These are phyloP conservation scores for Arctopsyche grandis DNA, from an alignment of 1,140 invertebrate genomes.

Conservation along the genomic window DNA sequence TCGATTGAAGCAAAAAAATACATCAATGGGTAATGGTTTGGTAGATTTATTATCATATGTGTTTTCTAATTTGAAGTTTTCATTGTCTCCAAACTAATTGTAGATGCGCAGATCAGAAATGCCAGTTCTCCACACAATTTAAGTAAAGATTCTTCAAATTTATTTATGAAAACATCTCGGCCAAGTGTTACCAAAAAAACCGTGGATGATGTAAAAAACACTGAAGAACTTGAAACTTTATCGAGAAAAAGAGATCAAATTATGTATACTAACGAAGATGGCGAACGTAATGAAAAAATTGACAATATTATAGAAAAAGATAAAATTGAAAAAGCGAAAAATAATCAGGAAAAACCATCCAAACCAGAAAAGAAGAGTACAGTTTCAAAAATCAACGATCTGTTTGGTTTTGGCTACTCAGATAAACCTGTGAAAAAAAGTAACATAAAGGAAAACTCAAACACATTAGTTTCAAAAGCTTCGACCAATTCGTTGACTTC, in stretches of 20 bases:
- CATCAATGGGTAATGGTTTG: conserved; percentile 43
- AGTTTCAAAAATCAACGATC: conserved; percentile 20
- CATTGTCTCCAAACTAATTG: too few species aligned
- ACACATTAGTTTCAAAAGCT: too few species aligned
- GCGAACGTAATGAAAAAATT: conserved; percentile 64
- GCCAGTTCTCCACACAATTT: conserved; percentile 59
- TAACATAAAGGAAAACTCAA: background rate
- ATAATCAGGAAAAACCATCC: background rate
- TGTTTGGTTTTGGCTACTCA: conserved; percentile 9
- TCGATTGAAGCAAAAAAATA: conserved; percentile 41
- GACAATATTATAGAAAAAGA: conserved; percentile 66
- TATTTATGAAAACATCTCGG: conserved; percentile 59
- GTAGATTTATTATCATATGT: conserved; percentile 10
- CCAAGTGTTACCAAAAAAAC: conserved; percentile 48
- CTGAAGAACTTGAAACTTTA: background rate
- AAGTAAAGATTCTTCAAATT: conserved; percentile 56
- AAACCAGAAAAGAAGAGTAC: background rate
- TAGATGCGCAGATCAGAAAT: conserved; percentile 62
- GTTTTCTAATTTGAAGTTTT: too few species aligned
- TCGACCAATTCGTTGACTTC: too few species aligned
- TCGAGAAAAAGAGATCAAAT: conserved; percentile 56
- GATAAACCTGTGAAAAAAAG: conserved; percentile 12
- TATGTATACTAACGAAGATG: conserved; percentile 67
- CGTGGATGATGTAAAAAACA: conserved; percentile 16
- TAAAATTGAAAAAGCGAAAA: conserved; percentile 57